Evolutionary conservation across 2,888 invertebrate genomes (phyloP), one percentile per base, ranked within the genome.

Genomic region (Aporophyla lueneburgensis): DNA sequence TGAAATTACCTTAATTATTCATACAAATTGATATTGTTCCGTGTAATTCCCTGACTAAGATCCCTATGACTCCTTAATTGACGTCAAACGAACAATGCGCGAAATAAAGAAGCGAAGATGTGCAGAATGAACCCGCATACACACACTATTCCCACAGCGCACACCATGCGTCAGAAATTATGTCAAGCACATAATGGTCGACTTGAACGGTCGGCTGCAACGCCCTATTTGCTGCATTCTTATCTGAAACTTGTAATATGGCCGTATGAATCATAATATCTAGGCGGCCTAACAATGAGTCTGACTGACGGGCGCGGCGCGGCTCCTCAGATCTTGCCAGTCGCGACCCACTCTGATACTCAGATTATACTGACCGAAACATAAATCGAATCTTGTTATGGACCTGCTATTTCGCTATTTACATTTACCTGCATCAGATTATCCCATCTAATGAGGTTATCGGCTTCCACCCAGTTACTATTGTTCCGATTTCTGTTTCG

Each of bases 171-270:
- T 87, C 88, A 85, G 88, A 89, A 95, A 94, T 93, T 92, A 92
- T 95, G 94, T 95, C 94, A 93, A 93, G 93, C 93, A 89, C 92
- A 93, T 93, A 92, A 93, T 90, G 87, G 81, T 86, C 87, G 86
- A 90, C 90, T 90, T 87, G 92, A 93, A 93, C 93, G 94, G 94
- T 94, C 91, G 92, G 91, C 90, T 91, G 95, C 93, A 94, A 93
- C 94, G 96, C 92, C 94, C 95, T 93, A 94, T 95, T 95, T 94
- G 92, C 92, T 93, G 93, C 93, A 93, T 93, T 95, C 94, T 95
- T 95, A 95, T 95, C 95, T 92, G 89, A 90, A 94, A 93, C 92
- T 93, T 93, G 93, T 92, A 92, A 92, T 94, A 92, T 92, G 89
- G 85, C 86, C 86, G 90, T 88, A 95, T 96, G 96, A 95, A 93